Conservation (phyloP, 2,888 invertebrate species). For the Sphaerophoria rueppellii region DNA sequence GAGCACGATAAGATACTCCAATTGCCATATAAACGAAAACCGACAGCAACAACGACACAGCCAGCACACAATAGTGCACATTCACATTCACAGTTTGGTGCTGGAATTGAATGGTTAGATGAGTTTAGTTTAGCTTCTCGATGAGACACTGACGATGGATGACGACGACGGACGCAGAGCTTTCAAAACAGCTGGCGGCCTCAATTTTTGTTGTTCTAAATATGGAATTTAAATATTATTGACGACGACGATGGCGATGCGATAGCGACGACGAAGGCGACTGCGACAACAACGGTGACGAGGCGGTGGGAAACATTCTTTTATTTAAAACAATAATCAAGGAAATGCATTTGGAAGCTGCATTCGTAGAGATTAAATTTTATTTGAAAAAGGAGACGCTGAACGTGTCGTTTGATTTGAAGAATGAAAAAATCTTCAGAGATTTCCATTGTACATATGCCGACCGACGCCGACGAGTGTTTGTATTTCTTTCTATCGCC, state of each 20-base stretch:
- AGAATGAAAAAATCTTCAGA: not conserved
- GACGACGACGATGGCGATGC: not conserved
- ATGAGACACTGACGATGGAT: not conserved
- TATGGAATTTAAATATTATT: constrained; percentile 64
- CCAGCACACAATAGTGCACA: not conserved
- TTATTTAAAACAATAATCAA: no score
- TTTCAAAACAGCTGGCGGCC: constrained; percentile 65
- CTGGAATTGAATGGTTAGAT: constrained; percentile 52
- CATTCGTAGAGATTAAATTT: not conserved
- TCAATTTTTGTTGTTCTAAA: constrained; percentile 60
- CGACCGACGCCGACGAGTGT: no score
- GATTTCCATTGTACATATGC: no score
- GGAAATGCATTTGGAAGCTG: constrained; percentile 12
- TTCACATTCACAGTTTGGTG: constrained; percentile 41
- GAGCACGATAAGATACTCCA: constrained; percentile 65
- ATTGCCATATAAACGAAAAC: constrained; percentile 33
- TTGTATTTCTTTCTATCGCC: no score
- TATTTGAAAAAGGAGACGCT: not conserved
- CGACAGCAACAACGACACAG: not conserved
- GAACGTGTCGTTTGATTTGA: not conserved
- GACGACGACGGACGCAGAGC: constrained; percentile 39
- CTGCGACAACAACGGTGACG: not conserved
- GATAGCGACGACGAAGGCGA: not conserved
- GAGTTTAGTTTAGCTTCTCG: constrained; percentile 48
- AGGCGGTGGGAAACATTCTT: no score